Percentiles rank a stretch among this genome's conserved stretches.
These are phyloP conservation scores for Drymonia ruficornis DNA, from an alignment of 2,888 invertebrate species.

Conservation along the genomic window DNA sequence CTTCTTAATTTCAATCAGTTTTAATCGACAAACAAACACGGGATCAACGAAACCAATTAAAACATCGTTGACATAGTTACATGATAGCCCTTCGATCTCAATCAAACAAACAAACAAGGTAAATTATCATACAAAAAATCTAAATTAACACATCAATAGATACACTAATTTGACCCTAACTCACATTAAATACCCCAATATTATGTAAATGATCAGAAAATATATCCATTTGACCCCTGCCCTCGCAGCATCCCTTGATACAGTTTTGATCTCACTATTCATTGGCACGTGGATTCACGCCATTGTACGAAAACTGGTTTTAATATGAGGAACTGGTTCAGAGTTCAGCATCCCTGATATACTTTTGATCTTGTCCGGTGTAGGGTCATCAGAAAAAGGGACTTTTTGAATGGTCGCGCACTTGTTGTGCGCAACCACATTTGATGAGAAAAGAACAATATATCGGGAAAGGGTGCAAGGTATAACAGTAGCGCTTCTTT, in stretches of 20 bases:
- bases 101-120: too few species aligned
- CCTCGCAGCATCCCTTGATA: constrained; percentile 62
- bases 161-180: background rate
- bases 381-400: constrained; percentile 10
- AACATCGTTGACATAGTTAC: too few species aligned
- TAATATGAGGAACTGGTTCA: constrained; percentile 15
- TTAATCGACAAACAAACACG: too few species aligned
- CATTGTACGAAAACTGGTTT: constrained; percentile 27
- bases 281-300: constrained; percentile 29
- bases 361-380: constrained; percentile 56
- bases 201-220: constrained; percentile 43
- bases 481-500: too few species aligned
- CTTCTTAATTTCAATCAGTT: too few species aligned
- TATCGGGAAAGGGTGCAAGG: too few species aligned
- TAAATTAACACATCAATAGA: background rate
- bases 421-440: too few species aligned
- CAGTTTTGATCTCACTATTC: constrained; percentile 52
- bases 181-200: constrained; percentile 29
- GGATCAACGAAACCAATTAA: too few species aligned
- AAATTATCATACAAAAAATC: too few species aligned
- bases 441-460: too few species aligned
- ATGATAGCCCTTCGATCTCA: too few species aligned
- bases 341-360: constrained; percentile 50
- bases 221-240: constrained; percentile 37
- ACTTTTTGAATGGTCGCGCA: background rate